Evolutionary conservation across 2,113 vertebrate genomes (phyloP).

Genomic region (Scortum barcoo): DNA sequence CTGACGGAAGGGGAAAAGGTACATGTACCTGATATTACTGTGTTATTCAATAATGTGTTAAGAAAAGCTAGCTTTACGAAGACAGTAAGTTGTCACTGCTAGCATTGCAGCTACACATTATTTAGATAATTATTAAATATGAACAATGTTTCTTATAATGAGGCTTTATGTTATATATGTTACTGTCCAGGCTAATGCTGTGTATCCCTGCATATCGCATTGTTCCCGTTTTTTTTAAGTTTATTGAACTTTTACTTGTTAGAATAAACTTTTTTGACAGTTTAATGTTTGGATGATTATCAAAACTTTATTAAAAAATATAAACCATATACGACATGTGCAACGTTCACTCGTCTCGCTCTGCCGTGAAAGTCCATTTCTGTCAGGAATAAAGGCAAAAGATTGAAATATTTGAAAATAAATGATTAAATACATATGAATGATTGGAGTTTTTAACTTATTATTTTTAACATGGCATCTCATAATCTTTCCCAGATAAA

Average conservation of each 20-base stretch:
- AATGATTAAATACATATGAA: too few species aligned
- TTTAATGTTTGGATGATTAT: neutral
- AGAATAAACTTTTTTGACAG: too few species aligned
- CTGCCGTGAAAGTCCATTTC: too few species aligned
- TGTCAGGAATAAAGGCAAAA: too few species aligned
- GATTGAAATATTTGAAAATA: too few species aligned
- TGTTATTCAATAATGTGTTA: neutral
- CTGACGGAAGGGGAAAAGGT: neutral
- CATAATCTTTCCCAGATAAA: too few species aligned
- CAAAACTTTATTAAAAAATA: neutral
- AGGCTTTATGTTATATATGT: neutral
- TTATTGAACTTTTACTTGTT: too few species aligned
- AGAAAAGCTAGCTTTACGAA: neutral
- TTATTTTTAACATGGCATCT: too few species aligned
- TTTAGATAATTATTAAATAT: too few species aligned
- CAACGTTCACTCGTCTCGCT: too few species aligned
- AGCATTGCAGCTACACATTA: conserved; percentile 10
- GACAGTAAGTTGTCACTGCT: neutral
- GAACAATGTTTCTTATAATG: too few species aligned
- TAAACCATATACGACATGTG: neutral
- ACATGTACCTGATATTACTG: neutral
- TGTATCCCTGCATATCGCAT: neutral
- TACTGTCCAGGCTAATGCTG: neutral
- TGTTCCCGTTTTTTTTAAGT: neutral
- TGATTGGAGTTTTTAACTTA: too few species aligned